Evolutionary conservation across 2,888 invertebrate species (phyloP).

Genomic region (Hydroisotoma schaefferi): DNA sequence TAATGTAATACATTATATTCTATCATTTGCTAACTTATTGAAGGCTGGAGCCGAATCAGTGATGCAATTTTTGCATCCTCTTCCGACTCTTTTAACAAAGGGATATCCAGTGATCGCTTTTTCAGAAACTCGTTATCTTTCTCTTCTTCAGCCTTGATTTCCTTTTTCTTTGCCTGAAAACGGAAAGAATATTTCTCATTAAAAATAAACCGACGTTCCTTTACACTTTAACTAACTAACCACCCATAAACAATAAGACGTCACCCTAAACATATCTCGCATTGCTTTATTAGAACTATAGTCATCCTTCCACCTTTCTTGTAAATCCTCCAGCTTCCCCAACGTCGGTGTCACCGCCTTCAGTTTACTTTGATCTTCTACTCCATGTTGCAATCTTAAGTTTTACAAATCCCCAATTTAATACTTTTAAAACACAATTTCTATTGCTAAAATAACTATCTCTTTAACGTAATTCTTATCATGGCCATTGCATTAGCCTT

Average conservation of each 20-base stretch:
- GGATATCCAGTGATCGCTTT: conserved; percentile 72
- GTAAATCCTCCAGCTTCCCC: conserved; percentile 69
- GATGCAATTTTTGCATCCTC: conserved; percentile 78
- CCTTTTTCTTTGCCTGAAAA: conserved; percentile 67
- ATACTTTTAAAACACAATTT: no score
- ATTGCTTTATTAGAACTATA: conserved; percentile 84
- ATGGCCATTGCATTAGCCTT: conserved; percentile 13
- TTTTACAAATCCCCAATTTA: no score
- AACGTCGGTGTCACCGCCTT: conserved; percentile 69
- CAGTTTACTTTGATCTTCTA: conserved; percentile 69
- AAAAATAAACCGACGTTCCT: background rate
- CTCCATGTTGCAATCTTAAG: conserved; percentile 85
- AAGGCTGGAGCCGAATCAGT: conserved; percentile 66
- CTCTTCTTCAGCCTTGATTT: conserved; percentile 65
- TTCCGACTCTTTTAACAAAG: conserved; percentile 71
- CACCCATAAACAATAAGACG: background rate
- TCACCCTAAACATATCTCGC: conserved; percentile 79
- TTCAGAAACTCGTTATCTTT: conserved; percentile 68
- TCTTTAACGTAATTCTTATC: background rate
- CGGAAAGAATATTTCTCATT: background rate
- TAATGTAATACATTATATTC: background rate
- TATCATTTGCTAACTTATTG: conserved; percentile 53
- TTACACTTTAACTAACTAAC: no score
- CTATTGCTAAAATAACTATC: background rate
- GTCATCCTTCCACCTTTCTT: conserved; percentile 83